phyloP scores from a whole-genome alignment of 2,113 vertebrate species.

The Oostethus manadensis region DNA sequence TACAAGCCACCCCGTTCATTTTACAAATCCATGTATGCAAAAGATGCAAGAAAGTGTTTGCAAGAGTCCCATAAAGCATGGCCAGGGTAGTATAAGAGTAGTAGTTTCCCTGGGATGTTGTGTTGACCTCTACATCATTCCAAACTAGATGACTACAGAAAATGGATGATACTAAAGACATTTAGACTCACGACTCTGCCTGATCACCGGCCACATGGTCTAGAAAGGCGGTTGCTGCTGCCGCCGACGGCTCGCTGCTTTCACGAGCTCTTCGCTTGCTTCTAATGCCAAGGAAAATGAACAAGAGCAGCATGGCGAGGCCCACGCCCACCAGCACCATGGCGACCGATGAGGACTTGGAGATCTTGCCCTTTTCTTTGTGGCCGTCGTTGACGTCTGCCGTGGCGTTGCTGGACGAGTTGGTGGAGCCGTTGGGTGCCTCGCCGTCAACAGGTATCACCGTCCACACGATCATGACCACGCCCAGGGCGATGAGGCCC shows the following conservation, averaged over 20 bases:
- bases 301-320: conserved; percentile 76
- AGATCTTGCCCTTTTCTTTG: conserved; percentile 41
- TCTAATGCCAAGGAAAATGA: conserved; percentile 82
- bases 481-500: conserved; percentile 86
- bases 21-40: too few relatives aligned
- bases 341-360: conserved; percentile 84
- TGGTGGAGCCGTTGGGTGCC: accelerated
- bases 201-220: conserved; percentile 19
- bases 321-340: conserved; percentile 86
- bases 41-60: too few relatives aligned
- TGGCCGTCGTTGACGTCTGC: accelerated
- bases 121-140: too few relatives aligned
- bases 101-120: too few relatives aligned
- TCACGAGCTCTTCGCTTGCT: conserved; percentile 69
- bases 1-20: too few relatives aligned
- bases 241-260: conserved; percentile 32
- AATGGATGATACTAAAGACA: not conserved
- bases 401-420: conserved; percentile 59
- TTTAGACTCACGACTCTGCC: conserved; percentile 54
- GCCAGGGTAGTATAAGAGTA: too few relatives aligned
- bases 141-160: not conserved
- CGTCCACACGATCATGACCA: conserved; percentile 96
- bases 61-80: too few relatives aligned
- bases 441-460: conserved; percentile 71
- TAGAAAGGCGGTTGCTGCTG: conserved; percentile 13